Conservation (phyloP, 2,888 invertebrate species). For the Calliopum simillimum region DNA sequence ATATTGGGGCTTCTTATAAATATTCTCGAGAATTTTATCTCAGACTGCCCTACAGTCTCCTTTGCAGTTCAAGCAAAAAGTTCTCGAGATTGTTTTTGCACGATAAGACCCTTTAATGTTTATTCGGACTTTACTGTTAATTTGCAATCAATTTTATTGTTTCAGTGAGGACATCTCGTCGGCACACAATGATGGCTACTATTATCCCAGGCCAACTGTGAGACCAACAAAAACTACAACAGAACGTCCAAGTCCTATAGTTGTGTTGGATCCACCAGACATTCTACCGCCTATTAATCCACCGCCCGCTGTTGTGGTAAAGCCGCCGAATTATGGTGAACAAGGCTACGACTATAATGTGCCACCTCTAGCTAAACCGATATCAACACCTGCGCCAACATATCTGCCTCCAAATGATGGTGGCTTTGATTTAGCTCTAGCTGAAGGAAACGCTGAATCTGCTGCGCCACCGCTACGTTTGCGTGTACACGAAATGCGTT, state of each 20-base stretch:
- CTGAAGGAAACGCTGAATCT: conserved; percentile 25
- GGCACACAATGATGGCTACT: conserved; percentile 46
- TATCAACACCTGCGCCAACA: conserved; percentile 55
- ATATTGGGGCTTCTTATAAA: no score
- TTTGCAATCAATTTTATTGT: not conserved
- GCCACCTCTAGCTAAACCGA: conserved; percentile 45
- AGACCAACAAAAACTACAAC: conserved; percentile 38
- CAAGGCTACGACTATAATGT: conserved; percentile 58
- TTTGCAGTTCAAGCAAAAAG: no score
- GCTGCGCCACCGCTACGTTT: conserved; percentile 52
- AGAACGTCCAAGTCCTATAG: conserved; percentile 50
- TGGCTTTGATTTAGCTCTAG: not conserved
- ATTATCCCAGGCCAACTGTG: conserved; percentile 50
- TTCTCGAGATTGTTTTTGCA: no score
- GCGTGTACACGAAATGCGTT: conserved; percentile 63
- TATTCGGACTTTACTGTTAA: no score
- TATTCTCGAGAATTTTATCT: no score
- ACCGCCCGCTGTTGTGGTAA: conserved; percentile 23
- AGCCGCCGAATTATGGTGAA: not conserved
- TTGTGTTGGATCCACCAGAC: conserved; percentile 54
- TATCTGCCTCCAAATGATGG: conserved; percentile 49
- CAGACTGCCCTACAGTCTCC: no score
- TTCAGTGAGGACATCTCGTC: not conserved
- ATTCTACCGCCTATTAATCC: conserved; percentile 37
- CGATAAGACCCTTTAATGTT: no score